Evolutionary conservation across 2,888 invertebrate genomes (phyloP), one percentile per base, ranked within the genome.

Genomic region (Pammene fasciana): DNA sequence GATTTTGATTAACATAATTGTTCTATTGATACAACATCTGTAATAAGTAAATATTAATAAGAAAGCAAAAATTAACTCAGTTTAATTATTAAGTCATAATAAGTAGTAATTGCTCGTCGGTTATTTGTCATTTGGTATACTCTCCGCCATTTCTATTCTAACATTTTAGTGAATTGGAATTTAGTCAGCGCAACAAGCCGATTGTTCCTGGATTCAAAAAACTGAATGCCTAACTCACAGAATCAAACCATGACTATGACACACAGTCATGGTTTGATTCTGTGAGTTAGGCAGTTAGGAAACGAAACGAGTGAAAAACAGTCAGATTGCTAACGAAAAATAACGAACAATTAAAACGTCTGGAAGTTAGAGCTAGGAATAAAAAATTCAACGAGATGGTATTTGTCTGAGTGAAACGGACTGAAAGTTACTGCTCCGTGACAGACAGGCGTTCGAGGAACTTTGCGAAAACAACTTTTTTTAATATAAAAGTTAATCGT

Each of bases 391-490:
- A 45, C 54, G 46, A 16, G 14, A 61, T 43, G 60, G 60, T 54
- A 46, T 61, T 67, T 67, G 67, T 60, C 46, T 38, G 60, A 54
- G 54, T 45, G 54, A 60, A 61, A 54, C 54, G 67, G 54, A 18
- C 54, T 55, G 54, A 55, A 67, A 61, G 67, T 61, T 67, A 67
- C 60, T n/a, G 36, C 36, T 36, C 67, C 61, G 67, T 67, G 67
- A 61, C 46, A 61, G 67, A 61, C 67, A 67, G 67, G 60, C 67
- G 54, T 55, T 57, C 57, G 41, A 16, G 34, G 38, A 61, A 67
- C 52, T 61, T 52, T 54, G 59, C n/a, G 59, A 36, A 52, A 60
- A 45, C 34, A 60, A 38, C 57, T 10, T 34, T 61, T 67, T 67
- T 60, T 26, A 26, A 60, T 36, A 54, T 26, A 46, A 50, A 50